Conservation (phyloP, 53 echinoderm and acorn worm species). For the Mesocentrotus franciscanus region DNA sequence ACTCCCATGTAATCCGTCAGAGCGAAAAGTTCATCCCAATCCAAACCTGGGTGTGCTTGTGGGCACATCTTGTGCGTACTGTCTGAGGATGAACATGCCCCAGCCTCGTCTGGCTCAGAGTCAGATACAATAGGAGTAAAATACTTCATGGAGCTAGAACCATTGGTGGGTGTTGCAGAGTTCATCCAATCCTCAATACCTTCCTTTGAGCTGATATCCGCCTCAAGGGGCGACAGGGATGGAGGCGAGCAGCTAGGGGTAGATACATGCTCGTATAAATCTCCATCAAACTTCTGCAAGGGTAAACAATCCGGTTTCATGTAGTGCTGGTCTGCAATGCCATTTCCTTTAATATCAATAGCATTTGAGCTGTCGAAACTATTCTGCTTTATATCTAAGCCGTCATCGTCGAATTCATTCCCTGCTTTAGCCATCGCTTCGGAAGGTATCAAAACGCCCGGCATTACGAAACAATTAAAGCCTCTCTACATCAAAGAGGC, state of each 20-base stretch:
- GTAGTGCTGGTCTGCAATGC: neutral
- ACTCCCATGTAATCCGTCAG: slow-evolving; percentile 42
- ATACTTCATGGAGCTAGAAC: neutral
- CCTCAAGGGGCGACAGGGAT: neutral
- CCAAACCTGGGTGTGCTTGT: slow-evolving; percentile 11
- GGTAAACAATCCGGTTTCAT: neutral
- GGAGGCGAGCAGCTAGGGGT: slow-evolving; percentile 9
- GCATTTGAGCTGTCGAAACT: neutral
- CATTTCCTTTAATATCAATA: neutral
- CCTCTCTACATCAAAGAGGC: neutral
- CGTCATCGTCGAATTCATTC: neutral
- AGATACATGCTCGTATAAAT: neutral
- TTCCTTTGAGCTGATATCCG: neutral
- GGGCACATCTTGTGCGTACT: neutral
- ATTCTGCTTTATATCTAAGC: neutral
- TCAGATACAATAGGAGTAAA: slow-evolving; percentile 9
- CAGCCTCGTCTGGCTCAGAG: neutral
- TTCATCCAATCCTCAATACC: neutral
- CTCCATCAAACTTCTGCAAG: neutral
- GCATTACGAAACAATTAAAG: neutral
- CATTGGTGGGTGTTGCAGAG: neutral
- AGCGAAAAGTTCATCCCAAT: slow-evolving; percentile 56
- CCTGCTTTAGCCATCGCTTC: neutral
- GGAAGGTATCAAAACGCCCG: slow-evolving; percentile 11
- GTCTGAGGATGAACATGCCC: neutral